Base-by-base conservation (phyloP, 2,797 vertebrate genomes). In the Pseudopleuronectes americanus region DNA sequence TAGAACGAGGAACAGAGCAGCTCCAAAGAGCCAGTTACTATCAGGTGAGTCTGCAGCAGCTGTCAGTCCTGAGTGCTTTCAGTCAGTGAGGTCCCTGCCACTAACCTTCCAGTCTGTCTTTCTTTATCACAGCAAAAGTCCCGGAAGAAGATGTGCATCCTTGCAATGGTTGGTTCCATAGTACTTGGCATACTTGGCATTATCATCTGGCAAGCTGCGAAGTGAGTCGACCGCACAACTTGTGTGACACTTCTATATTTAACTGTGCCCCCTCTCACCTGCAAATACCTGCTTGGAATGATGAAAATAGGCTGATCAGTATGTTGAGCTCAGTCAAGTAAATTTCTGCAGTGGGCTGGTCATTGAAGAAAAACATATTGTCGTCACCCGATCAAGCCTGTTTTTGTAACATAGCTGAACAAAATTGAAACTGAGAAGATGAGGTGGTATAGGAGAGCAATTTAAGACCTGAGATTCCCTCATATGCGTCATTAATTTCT, bases 81-180 rank as follows among this genome's bases (percentile, higher is more conserved):
- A 41, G 4, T 23, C 0, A 23, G 43, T 47, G 22, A 56, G 14
- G 4, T 26, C 8, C 19, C 19, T 24, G 1, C 3, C 22, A 7
- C 1, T 76, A 68, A 84, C 22, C 51, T 3, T 3, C 9, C 26
- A 36, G 4, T 51, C 12, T 79, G 75, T 84, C 51, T 68, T 77
- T 80, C 71, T 79, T 85, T 55, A 1, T 81, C 76, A 7, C 85
- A 98, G 97, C 96, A 97, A 93, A 99, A 97, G 87, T 98, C 97
- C 51, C 94, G 97, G 78, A 99, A 98, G 96, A 99, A 97, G 96
- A 97, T 97, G 81, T 99, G 97, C 81, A 96, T 99, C 91, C 91
- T 99, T 76, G 89, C 93, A 38, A 81, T 96, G 89, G 94, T 96
- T 56, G 92, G 96, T 57, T 90, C 93, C 56, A 64, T 97, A 33